Conservation (phyloP, 2,888 invertebrate species). For the Enoplolaimus lenunculus region DNA sequence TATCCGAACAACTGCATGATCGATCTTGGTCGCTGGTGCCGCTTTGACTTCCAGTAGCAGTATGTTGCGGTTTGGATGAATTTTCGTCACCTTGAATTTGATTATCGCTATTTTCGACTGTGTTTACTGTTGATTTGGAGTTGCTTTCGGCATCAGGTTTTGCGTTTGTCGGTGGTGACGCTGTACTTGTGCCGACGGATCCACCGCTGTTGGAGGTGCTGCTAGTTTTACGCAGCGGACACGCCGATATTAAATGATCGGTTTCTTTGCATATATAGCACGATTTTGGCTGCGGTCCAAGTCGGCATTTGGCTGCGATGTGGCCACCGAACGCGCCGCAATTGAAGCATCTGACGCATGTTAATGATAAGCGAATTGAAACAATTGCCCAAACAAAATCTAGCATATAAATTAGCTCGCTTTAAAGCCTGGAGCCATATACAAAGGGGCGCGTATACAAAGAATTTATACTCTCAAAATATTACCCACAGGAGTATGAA, state of each 20-base stretch:
- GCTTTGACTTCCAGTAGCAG: not conserved
- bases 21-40: too few species aligned
- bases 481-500: too few species aligned
- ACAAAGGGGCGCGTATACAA: too few species aligned
- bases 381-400: too few species aligned
- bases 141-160: not conserved
- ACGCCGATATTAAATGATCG: slow-evolving; percentile 75
- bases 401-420: too few species aligned
- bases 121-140: not conserved
- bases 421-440: too few species aligned
- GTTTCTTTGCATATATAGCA: slow-evolving; percentile 77
- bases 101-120: too few species aligned
- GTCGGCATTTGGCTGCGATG: slow-evolving; percentile 71
- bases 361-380: not conserved
- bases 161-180: not conserved
- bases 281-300: slow-evolving; percentile 74
- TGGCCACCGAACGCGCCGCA: slow-evolving; percentile 84
- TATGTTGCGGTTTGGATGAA: not conserved
- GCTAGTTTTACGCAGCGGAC: slow-evolving; percentile 48
- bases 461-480: too few species aligned
- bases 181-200: not conserved
- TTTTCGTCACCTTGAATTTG: not conserved
- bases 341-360: slow-evolving; percentile 62
- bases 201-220: not conserved
- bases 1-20: not conserved